A percentile compares a stretch with the other conserved stretches of the same genome.
These are phyloP conservation scores for Avahi laniger DNA, from an alignment of 2,797 vertebrate species.

Conservation along the genomic window DNA sequence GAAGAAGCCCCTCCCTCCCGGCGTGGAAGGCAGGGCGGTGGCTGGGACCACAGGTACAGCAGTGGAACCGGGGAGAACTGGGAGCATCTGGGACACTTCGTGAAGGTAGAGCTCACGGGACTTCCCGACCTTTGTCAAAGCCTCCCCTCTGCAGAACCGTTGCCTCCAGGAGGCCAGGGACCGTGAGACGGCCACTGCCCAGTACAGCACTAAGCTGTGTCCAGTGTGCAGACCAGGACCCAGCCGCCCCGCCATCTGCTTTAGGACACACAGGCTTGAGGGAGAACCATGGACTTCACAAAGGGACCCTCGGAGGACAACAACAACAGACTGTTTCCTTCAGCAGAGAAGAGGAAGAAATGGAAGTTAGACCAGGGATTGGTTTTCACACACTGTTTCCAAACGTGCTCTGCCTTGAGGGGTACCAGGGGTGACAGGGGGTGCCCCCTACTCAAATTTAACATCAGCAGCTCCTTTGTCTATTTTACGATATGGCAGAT, in stretches of 20 bases:
- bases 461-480: neutral
- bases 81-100: neutral
- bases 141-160: neutral
- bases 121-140: neutral
- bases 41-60: neutral
- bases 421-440: too few species aligned
- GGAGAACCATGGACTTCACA: neutral
- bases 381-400: neutral
- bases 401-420: neutral
- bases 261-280: neutral
- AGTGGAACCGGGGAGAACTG: neutral
- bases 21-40: neutral
- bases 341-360: neutral
- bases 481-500: neutral
- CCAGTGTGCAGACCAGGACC: too few species aligned
- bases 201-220: accelerated
- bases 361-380: neutral
- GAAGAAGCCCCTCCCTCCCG: accelerated
- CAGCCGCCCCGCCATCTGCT: neutral
- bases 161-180: neutral
- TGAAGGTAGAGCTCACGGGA: neutral
- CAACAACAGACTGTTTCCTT: neutral
- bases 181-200: neutral
- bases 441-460: neutral
- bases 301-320: neutral